phyloP scores from a whole-genome alignment of 2,113 vertebrate genomes.

The Vicugna pacos region DNA sequence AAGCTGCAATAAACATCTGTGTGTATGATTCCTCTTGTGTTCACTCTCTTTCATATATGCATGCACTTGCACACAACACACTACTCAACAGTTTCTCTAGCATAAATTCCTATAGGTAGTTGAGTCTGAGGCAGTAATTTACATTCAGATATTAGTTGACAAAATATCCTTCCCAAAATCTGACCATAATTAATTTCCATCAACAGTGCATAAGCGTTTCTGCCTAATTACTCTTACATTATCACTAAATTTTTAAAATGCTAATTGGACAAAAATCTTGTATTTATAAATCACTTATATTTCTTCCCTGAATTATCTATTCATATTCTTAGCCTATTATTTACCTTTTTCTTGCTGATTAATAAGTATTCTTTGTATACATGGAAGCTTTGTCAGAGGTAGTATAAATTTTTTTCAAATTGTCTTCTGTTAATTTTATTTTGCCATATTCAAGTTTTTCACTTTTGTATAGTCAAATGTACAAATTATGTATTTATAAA shows the following conservation, averaged over 20 bases:
- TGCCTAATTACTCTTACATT: neutral
- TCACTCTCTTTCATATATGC: neutral
- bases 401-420: neutral
- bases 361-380: neutral
- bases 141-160: slow-evolving; percentile 1
- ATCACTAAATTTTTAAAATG: neutral
- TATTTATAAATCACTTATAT: neutral
- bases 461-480: neutral
- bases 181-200: neutral
- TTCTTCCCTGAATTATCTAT: slow-evolving; percentile 4
- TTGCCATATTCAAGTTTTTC: neutral
- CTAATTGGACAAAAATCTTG: neutral
- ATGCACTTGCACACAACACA: neutral
- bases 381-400: neutral
- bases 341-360: neutral
- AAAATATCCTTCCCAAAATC: slow-evolving; percentile 36
- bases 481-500: neutral
- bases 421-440: neutral
- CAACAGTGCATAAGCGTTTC: neutral
- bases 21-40: neutral
- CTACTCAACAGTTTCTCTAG: neutral
- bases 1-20: neutral
- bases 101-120: neutral
- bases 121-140: neutral
- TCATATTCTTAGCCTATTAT: neutral